A percentile compares a stretch with the other conserved stretches of the same genome.
Conservation (phyloP, 2,113 vertebrate genomes). For the Oncorhynchus nerka region DNA sequence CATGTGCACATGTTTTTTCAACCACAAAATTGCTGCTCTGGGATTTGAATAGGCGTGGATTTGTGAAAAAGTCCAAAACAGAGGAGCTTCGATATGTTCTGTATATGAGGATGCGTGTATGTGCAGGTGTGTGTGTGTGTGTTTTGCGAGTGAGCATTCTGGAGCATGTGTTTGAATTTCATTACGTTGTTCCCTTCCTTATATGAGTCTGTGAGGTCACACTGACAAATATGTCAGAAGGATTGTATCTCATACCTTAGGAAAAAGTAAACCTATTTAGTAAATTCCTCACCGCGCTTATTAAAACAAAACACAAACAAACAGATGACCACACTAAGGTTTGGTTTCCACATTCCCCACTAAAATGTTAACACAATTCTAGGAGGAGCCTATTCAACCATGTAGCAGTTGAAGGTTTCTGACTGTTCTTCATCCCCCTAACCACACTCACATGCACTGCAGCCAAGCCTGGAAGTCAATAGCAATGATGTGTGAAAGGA, state of each 20-base stretch:
- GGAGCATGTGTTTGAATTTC: no score
- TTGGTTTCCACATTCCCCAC: slow-evolving; percentile 5
- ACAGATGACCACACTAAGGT: slow-evolving; percentile 5
- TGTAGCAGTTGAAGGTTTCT: background rate
- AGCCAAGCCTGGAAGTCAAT: background rate
- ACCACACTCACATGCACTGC: background rate
- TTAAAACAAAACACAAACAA: slow-evolving; percentile 34
- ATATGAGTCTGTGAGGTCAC: no score
- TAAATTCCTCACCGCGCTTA: slow-evolving; percentile 6
- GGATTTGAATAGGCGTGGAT: background rate
- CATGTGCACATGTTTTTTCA: slow-evolving; percentile 27
- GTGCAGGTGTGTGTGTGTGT: no score
- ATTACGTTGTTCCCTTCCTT: no score
- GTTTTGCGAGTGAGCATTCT: no score
- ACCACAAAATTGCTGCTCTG: slow-evolving; percentile 27
- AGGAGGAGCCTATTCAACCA: background rate
- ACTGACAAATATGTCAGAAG: no score
- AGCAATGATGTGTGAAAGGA: background rate
- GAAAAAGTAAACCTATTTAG: no score
- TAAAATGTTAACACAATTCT: slow-evolving; percentile 22
- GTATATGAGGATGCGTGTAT: no score
- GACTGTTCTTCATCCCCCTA: background rate
- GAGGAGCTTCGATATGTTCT: no score
- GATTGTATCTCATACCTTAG: no score
- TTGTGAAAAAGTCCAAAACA: no score